A percentile compares a stretch with the other conserved stretches of the same genome.
Conservation (phyloP, 2,797 vertebrate species). For the Hirundo rustica region DNA sequence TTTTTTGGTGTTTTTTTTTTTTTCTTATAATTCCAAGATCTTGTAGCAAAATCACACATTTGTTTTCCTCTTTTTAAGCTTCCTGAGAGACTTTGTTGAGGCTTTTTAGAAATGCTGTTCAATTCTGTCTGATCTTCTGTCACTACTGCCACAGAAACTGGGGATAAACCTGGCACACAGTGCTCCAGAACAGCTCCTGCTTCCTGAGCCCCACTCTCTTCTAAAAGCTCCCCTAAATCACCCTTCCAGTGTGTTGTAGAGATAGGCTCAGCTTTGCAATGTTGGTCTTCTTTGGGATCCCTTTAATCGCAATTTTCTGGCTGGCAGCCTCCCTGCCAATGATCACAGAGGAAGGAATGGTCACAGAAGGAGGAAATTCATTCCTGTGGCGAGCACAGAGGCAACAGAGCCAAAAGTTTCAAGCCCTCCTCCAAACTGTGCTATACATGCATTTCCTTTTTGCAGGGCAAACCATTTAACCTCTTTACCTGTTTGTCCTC, state of each 20-base stretch:
- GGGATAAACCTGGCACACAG: not conserved
- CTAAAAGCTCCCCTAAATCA: not conserved
- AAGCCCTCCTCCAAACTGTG: not conserved
- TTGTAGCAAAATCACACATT: not conserved
- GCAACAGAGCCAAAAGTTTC: not conserved
- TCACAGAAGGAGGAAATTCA: constrained; percentile 6
- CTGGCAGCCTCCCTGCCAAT: not conserved
- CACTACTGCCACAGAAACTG: not conserved
- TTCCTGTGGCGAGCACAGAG: not conserved
- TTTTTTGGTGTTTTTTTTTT: too few species aligned
- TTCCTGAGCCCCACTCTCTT: not conserved
- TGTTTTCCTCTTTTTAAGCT: not conserved
- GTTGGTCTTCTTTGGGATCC: not conserved
- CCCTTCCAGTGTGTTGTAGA: not conserved
- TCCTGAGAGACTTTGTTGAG: not conserved
- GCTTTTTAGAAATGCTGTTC: not conserved
- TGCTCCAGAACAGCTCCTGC: not conserved
- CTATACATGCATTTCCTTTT: not conserved
- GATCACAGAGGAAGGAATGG: not conserved
- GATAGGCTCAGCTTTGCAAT: not conserved
- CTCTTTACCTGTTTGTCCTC: constrained; percentile 28
- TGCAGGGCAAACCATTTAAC: constrained; percentile 57
- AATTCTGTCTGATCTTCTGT: not conserved
- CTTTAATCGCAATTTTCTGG: not conserved
- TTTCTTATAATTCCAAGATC: not conserved